These are phyloP conservation scores for Diplogasteroides magnus DNA, from an alignment of 1,140 invertebrate species.

Conservation along the genomic window DNA sequence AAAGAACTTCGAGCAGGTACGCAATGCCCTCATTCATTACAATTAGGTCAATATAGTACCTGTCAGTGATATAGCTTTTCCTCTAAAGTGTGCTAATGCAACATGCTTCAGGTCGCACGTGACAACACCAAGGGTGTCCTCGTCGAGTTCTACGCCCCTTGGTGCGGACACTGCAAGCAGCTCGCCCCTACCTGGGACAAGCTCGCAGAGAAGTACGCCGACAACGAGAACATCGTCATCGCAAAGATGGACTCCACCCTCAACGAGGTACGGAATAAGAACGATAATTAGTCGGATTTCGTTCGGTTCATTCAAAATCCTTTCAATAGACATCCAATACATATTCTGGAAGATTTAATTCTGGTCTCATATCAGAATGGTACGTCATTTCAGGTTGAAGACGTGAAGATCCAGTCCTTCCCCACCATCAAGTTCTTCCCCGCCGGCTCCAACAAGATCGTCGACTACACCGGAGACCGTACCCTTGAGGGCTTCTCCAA, in stretches of 20 bases:
- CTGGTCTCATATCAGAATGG: no score
- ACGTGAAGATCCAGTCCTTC: constrained; percentile 87
- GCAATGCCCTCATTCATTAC: no score
- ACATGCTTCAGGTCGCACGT: constrained; percentile 64
- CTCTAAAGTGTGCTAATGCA: no score
- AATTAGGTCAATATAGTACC: no score
- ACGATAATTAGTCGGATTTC: no score
- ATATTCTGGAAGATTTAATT: no score
- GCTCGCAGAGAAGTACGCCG: constrained; percentile 77
- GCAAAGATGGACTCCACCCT: constrained; percentile 97
- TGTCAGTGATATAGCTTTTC: no score
- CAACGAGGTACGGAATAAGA: constrained; percentile 77
- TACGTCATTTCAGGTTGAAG: constrained; percentile 51
- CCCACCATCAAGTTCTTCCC: constrained; percentile 89
- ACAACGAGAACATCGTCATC: constrained; percentile 77
- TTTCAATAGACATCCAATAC: no score
- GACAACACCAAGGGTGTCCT: constrained; percentile 85
- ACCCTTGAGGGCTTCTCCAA: constrained; percentile 85
- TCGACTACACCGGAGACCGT: constrained; percentile 90
- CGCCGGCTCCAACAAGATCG: constrained; percentile 61
- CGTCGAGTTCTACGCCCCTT: constrained; percentile 86
- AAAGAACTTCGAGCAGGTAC: constrained; percentile 92
- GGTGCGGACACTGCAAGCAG: constrained; percentile 92
- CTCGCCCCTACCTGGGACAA: constrained; percentile 89
- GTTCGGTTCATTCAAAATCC: no score